Evolutionary conservation across 2,797 vertebrate species (phyloP).

Genomic region (Eupleurogrammus muticus): DNA sequence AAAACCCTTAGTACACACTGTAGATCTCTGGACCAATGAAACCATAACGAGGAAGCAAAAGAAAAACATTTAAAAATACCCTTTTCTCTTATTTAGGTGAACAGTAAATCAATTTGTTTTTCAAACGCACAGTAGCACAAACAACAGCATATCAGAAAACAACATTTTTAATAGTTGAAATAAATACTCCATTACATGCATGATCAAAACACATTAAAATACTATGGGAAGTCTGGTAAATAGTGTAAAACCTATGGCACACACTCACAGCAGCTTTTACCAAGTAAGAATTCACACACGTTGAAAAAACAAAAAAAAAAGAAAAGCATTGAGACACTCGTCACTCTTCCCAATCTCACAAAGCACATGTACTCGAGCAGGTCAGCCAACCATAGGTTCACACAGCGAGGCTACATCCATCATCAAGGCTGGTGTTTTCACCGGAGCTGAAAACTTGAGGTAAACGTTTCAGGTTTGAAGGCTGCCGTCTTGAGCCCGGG

Average conservation of each 20-base stretch:
- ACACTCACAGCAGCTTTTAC: conserved; percentile 88
- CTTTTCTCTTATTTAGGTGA: neutral
- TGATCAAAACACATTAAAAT: conserved; percentile 92
- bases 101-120: neutral
- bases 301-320: conserved; percentile 54
- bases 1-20: neutral
- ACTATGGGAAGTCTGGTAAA: conserved; percentile 91
- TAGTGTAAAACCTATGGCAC: conserved; percentile 94
- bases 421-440: conserved; percentile 81
- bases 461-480: conserved; percentile 86
- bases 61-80: too few relatives aligned
- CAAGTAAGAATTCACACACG: conserved; percentile 88
- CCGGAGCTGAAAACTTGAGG: conserved; percentile 92
- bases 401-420: conserved; percentile 90
- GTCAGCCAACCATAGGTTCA: conserved; percentile 86
- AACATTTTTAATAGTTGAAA: conserved; percentile 98
- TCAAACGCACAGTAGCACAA: conserved; percentile 25
- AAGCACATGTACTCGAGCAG: conserved; percentile 77
- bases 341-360: conserved; percentile 78
- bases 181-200: conserved; percentile 99
- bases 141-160: conserved; percentile 88
- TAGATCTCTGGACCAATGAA: neutral
- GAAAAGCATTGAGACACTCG: conserved; percentile 78
- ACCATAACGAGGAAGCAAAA: neutral
- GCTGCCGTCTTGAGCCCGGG: conserved; percentile 67